phyloP scores from a whole-genome alignment of 2,888 invertebrate genomes.

The Orthonevra nobilis region DNA sequence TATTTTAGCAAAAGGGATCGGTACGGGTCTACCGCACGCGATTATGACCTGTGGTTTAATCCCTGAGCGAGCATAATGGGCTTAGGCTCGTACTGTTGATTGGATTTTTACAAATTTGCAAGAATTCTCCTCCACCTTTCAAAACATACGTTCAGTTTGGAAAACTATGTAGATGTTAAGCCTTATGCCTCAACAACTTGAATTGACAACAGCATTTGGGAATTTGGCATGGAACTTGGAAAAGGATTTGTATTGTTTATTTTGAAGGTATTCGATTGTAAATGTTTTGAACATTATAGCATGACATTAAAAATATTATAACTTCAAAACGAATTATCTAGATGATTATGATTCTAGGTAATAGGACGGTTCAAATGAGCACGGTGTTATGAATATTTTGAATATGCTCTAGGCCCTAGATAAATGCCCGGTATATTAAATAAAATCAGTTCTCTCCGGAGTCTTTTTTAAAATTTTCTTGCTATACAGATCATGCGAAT shows the following conservation, averaged over 20 bases:
- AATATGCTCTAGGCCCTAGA: no score
- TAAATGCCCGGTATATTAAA: no score
- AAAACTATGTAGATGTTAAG: constrained; percentile 27
- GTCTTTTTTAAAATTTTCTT: no score
- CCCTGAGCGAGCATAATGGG: constrained; percentile 61
- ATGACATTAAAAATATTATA: constrained; percentile 34
- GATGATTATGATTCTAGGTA: no score
- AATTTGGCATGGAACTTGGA: constrained; percentile 12
- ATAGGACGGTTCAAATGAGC: no score
- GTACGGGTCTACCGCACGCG: constrained; percentile 45
- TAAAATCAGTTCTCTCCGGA: no score
- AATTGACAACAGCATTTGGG: constrained; percentile 15
- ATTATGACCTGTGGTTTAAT: constrained; percentile 69
- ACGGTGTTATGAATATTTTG: no score
- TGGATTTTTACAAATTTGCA: constrained; percentile 68
- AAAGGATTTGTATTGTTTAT: constrained; percentile 39
- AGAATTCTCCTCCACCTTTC: constrained; percentile 64
- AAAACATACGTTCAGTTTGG: constrained; percentile 42
- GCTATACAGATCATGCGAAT: no score
- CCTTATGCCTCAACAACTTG: not conserved
- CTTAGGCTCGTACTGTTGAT: constrained; percentile 54
- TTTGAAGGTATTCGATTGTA: constrained; percentile 57
- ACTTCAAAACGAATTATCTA: no score
- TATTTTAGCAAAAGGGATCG: constrained; percentile 48
- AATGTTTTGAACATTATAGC: constrained; percentile 60